Base-by-base conservation (phyloP, 2,888 invertebrate genomes). In the Nemotelus nigrinus region DNA sequence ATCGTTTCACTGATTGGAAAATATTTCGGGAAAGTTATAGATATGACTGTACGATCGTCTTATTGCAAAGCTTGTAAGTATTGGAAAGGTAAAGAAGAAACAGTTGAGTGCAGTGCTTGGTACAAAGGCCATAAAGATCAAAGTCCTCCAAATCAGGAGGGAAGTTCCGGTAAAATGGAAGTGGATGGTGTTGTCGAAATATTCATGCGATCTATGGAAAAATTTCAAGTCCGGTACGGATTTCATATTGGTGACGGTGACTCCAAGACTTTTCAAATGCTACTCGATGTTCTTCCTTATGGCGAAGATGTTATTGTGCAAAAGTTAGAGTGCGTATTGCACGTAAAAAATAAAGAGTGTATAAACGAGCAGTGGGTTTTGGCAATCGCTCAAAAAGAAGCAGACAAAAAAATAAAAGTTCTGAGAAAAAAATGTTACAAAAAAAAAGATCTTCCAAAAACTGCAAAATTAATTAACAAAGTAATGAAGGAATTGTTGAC, bases 221-320 rank as follows among this genome's bases (percentile, higher is more conserved):
- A n/a, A 58, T n/a, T 58, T 4, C 6, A 58, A 58, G 6, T 58
- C 10, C 58, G 58, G 25, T 58, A 58, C 25, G 58, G 65, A 7
- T 65, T 8, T 65, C 47, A 65, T n/a, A 65, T 65, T 45, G 65
- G 45, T 45, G 65, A 45, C 8, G 45, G 65, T 65, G 65, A 65
- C 45, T 3, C 3, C 25, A 43, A 44, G 8, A 65, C 65, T 44
- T 65, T 45, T 47, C 10, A 65, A 65, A 45, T 4, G 44, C n/a
- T 65, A 47, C 45, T 65, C 44, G 65, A 65, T 65, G 65, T 45
- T 10, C 2, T 8, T 45, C n/a, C 5, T 4, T 65, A 65, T 47
- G 8, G 45, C n/a, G 65, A 45, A 65, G 47, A 65, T 25, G 10
- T 65, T 4, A 7, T 41, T 3, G 47, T 65, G n/a, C 44, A 65